These are phyloP conservation scores for Orthosia gracilis DNA, from an alignment of 2,888 invertebrate genomes.

Conservation along the genomic window DNA sequence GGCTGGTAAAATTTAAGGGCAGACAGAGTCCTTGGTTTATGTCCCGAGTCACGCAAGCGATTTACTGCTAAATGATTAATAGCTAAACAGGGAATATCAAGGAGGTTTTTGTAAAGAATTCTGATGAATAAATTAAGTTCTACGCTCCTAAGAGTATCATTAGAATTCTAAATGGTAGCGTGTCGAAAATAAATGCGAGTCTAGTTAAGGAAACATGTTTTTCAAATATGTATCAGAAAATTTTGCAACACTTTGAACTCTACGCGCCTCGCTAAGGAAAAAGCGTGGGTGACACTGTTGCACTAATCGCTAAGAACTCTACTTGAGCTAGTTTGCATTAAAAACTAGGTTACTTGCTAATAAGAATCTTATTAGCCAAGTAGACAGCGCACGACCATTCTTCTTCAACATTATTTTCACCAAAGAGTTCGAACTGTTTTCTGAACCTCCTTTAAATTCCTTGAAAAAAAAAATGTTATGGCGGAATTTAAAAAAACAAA, in stretches of 20 bases:
- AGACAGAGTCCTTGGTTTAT: constrained; percentile 35
- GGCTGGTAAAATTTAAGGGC: constrained; percentile 54
- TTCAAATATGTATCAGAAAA: neutral
- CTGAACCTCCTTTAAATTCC: constrained; percentile 12
- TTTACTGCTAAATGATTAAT: constrained; percentile 9
- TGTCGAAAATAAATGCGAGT: constrained; percentile 19
- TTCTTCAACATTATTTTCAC: neutral
- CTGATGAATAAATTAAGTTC: constrained; percentile 25
- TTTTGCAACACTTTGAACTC: constrained; percentile 31
- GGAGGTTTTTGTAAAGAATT: constrained; percentile 2
- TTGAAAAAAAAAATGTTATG: constrained; percentile 25
- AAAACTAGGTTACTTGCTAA: constrained; percentile 51
- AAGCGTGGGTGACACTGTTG: constrained; percentile 56
- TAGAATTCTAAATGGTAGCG: neutral
- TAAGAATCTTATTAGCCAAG: constrained; percentile 39
- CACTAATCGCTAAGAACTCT: constrained; percentile 45
- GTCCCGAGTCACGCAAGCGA: constrained; percentile 51
- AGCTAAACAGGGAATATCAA: constrained; percentile 1
- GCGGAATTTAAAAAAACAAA: constrained; percentile 49
- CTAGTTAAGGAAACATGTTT: neutral
- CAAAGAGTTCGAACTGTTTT: constrained; percentile 2
- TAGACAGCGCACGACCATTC: neutral
- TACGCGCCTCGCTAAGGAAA: constrained; percentile 14
- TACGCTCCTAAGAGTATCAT: neutral
- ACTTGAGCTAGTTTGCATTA: constrained; percentile 24